Evolutionary conservation across 2,888 invertebrate genomes (phyloP).

Genomic region (Saturnia pavonia): DNA sequence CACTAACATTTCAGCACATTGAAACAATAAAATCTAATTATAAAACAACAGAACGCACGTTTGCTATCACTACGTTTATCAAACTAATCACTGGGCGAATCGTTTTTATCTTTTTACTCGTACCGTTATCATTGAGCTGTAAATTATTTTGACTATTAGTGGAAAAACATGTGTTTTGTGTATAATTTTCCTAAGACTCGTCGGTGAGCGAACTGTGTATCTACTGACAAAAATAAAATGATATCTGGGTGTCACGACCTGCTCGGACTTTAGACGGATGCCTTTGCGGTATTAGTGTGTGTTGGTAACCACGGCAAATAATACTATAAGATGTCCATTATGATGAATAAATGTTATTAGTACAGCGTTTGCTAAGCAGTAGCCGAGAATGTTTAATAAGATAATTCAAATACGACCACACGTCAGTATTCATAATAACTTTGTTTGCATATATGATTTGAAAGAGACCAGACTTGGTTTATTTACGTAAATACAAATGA

Average conservation of each 20-base stretch:
- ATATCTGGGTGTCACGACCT: slow-evolving; percentile 30
- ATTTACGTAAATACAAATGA: slow-evolving; percentile 7
- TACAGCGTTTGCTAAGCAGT: background rate
- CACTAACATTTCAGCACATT: slow-evolving; percentile 50
- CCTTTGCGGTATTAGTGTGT: slow-evolving; percentile 23
- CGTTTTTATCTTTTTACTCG: slow-evolving; percentile 57
- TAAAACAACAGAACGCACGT: slow-evolving; percentile 42
- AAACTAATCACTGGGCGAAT: slow-evolving; percentile 59
- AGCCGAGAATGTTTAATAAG: slow-evolving; percentile 8
- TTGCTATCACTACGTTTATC: slow-evolving; percentile 52
- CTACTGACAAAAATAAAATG: slow-evolving; percentile 50
- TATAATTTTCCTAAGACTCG: slow-evolving; percentile 35
- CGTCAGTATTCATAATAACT: slow-evolving; percentile 24
- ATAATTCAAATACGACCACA: slow-evolving; percentile 21
- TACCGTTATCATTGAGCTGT: slow-evolving; percentile 61
- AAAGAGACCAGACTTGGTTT: slow-evolving; percentile 13
- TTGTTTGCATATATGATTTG: slow-evolving; percentile 19
- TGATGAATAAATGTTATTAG: slow-evolving; percentile 14
- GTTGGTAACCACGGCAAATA: slow-evolving; percentile 21
- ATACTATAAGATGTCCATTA: slow-evolving; percentile 27
- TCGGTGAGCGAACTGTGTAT: slow-evolving; percentile 28
- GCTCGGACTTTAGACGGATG: slow-evolving; percentile 33
- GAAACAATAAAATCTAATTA: slow-evolving; percentile 35
- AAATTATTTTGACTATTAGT: slow-evolving; percentile 63
- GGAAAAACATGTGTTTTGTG: slow-evolving; percentile 46